Base-by-base conservation (phyloP, 1,140 invertebrate species). In the Maniola jurtina region DNA sequence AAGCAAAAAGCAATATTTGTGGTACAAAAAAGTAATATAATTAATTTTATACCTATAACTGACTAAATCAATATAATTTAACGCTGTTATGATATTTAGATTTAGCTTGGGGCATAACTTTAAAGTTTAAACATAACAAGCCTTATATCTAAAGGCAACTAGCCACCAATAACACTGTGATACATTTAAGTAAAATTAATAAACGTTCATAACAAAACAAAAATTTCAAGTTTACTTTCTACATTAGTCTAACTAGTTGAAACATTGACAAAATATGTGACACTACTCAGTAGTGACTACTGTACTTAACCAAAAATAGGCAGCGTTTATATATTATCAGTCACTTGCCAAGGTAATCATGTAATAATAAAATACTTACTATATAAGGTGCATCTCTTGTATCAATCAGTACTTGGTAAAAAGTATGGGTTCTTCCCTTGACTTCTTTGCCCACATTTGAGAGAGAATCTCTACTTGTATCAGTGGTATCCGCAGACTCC, bases 371-470 rank as follows among this genome's bases (percentile, higher is more conserved):
- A 56, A 72, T 76, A 93, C 95, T 95, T 93, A 98, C 97, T 91
- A 99, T 98, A 89, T 95, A 97, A 25, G 98, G 98, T 86, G 97
- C 98, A 92, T 99, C 98, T 83, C 98, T 93, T 62, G 97, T 96
- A 91, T 99, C 98, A 79, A 99, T 99, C 6, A 99, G 92, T 15
- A 98, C 97, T 93, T 99, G 97, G 90, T 99, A 99, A 87, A 98
- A 99, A n/a, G 96, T 96, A 76, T 98, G 97, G 13, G 96, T 96
- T 81, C 94, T 93, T 50, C 97, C 96, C 90, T 97, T 97, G 0
- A 98, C 96, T 92, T 98, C 97, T 86, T 96, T 96, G 10, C 95
- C 94, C 48, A 95, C 95, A 70, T 93, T 91, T 34, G 88, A 88
- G 15, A 88, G 65, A 47, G 81, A 79, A 72, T 92, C 89, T 58